Evolutionary conservation across 2,888 invertebrate species (phyloP).

Genomic region (Ophion ventricosus): DNA sequence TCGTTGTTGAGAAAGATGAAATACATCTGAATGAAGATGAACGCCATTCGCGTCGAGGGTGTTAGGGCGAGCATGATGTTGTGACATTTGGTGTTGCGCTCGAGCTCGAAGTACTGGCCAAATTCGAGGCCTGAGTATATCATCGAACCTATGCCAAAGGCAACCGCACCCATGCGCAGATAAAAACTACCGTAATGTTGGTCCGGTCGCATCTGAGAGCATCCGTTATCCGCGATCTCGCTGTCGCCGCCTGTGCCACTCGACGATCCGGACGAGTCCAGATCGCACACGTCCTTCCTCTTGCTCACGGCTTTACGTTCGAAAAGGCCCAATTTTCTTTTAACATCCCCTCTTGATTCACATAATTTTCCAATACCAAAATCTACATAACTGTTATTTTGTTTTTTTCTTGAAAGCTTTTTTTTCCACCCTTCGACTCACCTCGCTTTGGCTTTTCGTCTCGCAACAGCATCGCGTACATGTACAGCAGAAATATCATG

Average conservation of each 20-base stretch:
- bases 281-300: constrained; percentile 81
- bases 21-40: constrained; percentile 99
- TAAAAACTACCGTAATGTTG: constrained; percentile 97
- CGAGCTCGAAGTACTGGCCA: constrained; percentile 96
- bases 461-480: constrained; percentile 91
- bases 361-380: not conserved
- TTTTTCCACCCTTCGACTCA: constrained; percentile 67
- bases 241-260: constrained; percentile 81
- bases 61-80: constrained; percentile 95
- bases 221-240: constrained; percentile 77
- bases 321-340: not conserved
- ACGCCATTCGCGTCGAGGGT: constrained; percentile 96
- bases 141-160: constrained; percentile 98
- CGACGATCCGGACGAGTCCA: constrained; percentile 81
- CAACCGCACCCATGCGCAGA: constrained; percentile 96
- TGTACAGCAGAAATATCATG: constrained; percentile 92
- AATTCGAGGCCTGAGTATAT: constrained; percentile 98
- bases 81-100: constrained; percentile 95
- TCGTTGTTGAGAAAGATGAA: constrained; percentile 99
- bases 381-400: not conserved
- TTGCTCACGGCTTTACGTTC: constrained; percentile 73
- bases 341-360: not conserved
- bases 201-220: constrained; percentile 82
- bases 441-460: constrained; percentile 85
- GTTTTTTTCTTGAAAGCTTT: not conserved